phyloP scores from a whole-genome alignment of 2,797 vertebrate species.

The Carapus acus region DNA sequence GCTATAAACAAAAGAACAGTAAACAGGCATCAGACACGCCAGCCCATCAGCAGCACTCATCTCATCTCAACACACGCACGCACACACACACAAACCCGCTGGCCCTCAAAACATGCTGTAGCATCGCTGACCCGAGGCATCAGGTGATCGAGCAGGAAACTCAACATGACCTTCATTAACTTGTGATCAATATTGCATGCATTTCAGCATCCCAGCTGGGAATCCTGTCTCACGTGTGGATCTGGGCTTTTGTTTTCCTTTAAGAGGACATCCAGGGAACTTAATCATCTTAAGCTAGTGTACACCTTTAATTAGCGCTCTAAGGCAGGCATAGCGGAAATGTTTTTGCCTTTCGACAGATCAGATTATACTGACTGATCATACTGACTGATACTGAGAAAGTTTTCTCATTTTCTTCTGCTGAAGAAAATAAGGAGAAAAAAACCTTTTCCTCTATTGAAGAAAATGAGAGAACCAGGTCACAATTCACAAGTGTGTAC shows the following conservation, averaged over 20 bases:
- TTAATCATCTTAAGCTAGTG: slow-evolving; percentile 34
- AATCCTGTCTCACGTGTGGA: slow-evolving; percentile 26
- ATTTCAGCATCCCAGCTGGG: slow-evolving; percentile 30
- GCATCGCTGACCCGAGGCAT: not conserved
- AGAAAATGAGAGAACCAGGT: no score
- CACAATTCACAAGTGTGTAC: no score
- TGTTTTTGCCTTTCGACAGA: no score
- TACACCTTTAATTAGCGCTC: slow-evolving; percentile 60
- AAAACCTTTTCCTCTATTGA: no score
- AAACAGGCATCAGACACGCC: not conserved
- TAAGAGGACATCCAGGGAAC: not conserved
- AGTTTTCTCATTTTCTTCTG: no score
- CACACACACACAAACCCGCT: no score
- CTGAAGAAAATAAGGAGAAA: no score
- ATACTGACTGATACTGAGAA: no score
- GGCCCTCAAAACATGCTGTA: no score
- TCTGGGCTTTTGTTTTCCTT: slow-evolving; percentile 11
- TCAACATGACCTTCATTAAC: slow-evolving; percentile 38
- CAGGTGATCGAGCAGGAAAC: slow-evolving; percentile 6
- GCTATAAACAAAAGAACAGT: slow-evolving; percentile 32
- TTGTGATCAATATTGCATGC: slow-evolving; percentile 54
- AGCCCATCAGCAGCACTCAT: no score
- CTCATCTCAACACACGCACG: no score
- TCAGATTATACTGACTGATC: slow-evolving; percentile 31
- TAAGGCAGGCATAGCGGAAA: no score